Base-by-base conservation (phyloP, 2,888 invertebrate species). In the Steinernema hermaphroditum region DNA sequence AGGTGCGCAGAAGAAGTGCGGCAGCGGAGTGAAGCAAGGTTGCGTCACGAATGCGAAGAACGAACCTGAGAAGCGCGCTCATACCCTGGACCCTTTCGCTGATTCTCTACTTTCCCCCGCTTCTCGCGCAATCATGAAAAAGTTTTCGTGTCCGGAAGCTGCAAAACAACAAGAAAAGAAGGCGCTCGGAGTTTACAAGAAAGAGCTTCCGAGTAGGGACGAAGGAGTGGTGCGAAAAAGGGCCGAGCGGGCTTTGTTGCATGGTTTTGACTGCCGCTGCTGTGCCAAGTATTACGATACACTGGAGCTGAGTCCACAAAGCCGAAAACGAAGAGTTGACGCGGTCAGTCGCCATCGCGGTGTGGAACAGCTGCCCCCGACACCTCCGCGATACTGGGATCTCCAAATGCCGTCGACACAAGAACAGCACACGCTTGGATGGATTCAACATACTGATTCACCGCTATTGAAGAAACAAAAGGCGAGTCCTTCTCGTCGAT, bases 81-180 rank as follows among this genome's bases (percentile, higher is more conserved):
- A 81, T 50, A 70, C 80, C 22, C 78, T 85, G 9, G 79, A 84
- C 49, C 77, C 82, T 43, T 70, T 82, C 49, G 85, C 85, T 12
- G 78, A 86, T n/a, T n/a, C n/a, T 14, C 16, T 41, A 41, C 16
- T 41, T 12, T 41, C 43, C 9, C 43, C 43, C 16, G 43, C 8
- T 12, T 41, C 43, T 8, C 43, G 43, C 43, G 43, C 43, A 12
- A 16, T 41, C 9, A 12, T 8, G 43, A 41, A 41, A 16, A 41
- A 41, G 16, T 41, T 41, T 41, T 41, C 43, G 8, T 41, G 43
- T 41, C 43, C 43, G 8, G 43, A 12, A 8, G 43, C 9, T 41
- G 43, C 43, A 16, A 41, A 41, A 16, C 8, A 41, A 41, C 8
- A 16, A 8, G 43, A 41, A 8, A 8, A 41, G 16, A 41, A 41